phyloP scores from a whole-genome alignment of 2,888 invertebrate genomes.

The Ichneumoninae sp. region DNA sequence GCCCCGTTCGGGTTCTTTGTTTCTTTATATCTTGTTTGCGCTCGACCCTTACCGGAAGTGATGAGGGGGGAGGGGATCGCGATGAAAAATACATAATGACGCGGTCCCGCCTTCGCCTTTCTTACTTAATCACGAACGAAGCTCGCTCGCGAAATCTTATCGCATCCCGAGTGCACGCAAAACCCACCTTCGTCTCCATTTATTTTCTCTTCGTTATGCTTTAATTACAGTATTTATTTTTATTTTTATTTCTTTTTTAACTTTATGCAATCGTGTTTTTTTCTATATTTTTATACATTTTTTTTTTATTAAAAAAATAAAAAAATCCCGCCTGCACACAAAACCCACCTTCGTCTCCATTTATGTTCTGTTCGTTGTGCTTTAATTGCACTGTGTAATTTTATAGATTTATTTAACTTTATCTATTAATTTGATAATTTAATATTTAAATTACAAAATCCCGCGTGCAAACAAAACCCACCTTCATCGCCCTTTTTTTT shows the following conservation, averaged over 20 bases:
- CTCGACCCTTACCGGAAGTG: background rate
- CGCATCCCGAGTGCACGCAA: slow-evolving; percentile 28
- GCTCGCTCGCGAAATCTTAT: slow-evolving; percentile 26
- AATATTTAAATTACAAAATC: too few relatives aligned
- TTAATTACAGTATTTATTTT: slow-evolving; percentile 25
- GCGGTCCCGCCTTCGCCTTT: background rate
- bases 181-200: slow-evolving; percentile 23
- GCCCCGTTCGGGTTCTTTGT: slow-evolving; percentile 3
- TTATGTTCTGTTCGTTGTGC: too few relatives aligned
- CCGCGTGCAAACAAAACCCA: too few relatives aligned
- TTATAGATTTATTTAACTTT: too few relatives aligned
- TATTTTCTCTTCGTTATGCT: slow-evolving; percentile 38
- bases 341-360: too few relatives aligned
- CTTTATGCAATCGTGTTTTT: background rate
- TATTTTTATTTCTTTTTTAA: background rate
- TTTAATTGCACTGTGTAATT: too few relatives aligned
- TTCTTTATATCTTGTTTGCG: background rate
- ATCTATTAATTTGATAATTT: too few relatives aligned
- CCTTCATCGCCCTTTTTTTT: too few relatives aligned
- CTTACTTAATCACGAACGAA: slow-evolving; percentile 6
- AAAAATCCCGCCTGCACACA: too few relatives aligned
- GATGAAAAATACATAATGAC: slow-evolving; percentile 20
- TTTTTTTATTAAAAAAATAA: too few relatives aligned
- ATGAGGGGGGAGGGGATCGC: too few relatives aligned
- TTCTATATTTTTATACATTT: background rate